These are phyloP conservation scores for Dendrocopos noguchii DNA, from an alignment of 2,113 vertebrate species.

Conservation along the genomic window DNA sequence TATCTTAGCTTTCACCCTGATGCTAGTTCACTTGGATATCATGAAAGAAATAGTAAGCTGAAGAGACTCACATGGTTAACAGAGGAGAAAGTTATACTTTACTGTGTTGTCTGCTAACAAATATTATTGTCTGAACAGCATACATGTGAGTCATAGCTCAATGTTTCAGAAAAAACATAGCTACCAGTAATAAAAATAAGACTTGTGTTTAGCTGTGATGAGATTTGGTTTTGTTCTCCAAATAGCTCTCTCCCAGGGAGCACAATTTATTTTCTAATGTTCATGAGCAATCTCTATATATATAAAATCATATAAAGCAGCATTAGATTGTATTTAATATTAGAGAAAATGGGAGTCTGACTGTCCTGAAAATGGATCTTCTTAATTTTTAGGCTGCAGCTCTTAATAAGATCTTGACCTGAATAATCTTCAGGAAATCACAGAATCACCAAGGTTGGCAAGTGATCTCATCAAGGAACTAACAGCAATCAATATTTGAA, in stretches of 20 bases:
- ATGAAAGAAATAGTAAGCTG: background rate
- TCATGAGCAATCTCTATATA: background rate
- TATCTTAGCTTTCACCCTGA: background rate
- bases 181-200: background rate
- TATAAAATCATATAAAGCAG: background rate
- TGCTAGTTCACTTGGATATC: background rate
- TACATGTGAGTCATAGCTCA: background rate
- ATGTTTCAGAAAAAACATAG: background rate
- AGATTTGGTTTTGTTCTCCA: background rate
- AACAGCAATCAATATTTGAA: background rate
- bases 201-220: background rate
- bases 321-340: background rate
- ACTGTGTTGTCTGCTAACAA: background rate
- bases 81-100: background rate
- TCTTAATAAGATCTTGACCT: background rate
- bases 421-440: background rate
- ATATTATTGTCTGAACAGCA: background rate
- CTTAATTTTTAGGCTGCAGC: background rate
- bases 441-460: background rate
- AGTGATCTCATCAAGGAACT: background rate
- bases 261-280: background rate
- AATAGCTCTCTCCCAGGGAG: background rate
- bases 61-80: background rate
- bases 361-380: background rate
- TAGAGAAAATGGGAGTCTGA: background rate